Base-by-base conservation (phyloP, 2,888 invertebrate species). In the Tetranychus piercei region DNA sequence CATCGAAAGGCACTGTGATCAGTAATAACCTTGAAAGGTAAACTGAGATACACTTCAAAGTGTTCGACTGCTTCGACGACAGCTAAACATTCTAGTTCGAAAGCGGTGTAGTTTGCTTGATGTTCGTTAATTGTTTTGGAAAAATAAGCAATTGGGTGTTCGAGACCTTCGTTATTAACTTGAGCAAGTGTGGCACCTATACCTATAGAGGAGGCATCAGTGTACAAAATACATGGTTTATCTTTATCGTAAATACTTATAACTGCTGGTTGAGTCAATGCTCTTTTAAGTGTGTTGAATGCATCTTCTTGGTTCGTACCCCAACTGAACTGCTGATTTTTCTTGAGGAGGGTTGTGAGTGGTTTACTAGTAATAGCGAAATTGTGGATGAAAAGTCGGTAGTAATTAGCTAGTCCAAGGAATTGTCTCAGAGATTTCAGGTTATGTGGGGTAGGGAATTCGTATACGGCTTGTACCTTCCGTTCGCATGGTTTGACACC, bases 221-320 rank as follows among this genome's bases (percentile, higher is more conserved):
- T 74, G 1, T 34, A 65, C 8, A 75, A 15, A 5, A 23, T 22
- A 22, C 66, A 66, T 7, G 45, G 73, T 74, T 22, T 11, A 0
- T 75, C 67, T 23, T 44, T 9, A 1, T 75, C 22, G 23, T 64
- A 75, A 5, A 74, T 71, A 9, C 7, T 34, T n/a, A 74, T 8
- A 2, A 72, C 74, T 34, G 74, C 72, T 73, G 11, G 11, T 9
- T 18, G 2, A 11, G 1, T 45, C 5, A 73, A 43, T 71, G 3
- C 73, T 0, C 69, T 78, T 78, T 15, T n/a, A n/a, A 79, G 23
- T 5, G 70, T n/a, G 0, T 76, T 22, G 71, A 78, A 78, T 0
- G 77, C 71, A 1, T 6, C n/a, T 65, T 15, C 73, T 22, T 34
- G 64, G 20, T 18, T 20, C 0, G 73, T 65, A n/a, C n/a, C n/a